Evolutionary conservation across 2,113 vertebrate genomes (phyloP).

Genomic region (Dromas ardeola): DNA sequence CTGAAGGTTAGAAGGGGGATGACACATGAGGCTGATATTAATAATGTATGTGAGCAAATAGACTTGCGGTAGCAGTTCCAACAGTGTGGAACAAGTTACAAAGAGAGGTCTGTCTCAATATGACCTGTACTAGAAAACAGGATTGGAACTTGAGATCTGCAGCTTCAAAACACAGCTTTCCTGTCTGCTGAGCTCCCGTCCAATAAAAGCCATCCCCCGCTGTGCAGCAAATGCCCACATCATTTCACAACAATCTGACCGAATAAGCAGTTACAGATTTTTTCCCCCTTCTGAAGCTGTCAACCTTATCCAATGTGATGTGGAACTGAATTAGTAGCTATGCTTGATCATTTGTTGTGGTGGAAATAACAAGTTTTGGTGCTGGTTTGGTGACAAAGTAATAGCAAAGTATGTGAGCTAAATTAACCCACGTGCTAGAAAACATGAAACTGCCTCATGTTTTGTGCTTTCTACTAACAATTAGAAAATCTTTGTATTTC

Average conservation of each 20-base stretch:
- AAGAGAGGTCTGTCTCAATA: conserved; percentile 35
- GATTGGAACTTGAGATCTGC: conserved; percentile 38
- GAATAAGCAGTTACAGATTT: conserved; percentile 56
- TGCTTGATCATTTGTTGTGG: not conserved
- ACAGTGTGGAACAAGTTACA: conserved; percentile 43
- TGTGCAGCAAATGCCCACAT: conserved; percentile 46
- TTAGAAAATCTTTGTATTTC: not conserved
- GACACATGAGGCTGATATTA: conserved; percentile 47
- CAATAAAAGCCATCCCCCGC: not conserved
- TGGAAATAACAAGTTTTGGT: conserved; percentile 8
- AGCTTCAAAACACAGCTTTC: conserved; percentile 28
- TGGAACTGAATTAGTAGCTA: not conserved
- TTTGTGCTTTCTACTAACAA: not conserved
- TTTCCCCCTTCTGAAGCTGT: not conserved
- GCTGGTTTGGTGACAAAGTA: not conserved
- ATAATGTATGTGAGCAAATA: conserved; percentile 62
- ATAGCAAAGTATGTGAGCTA: not conserved
- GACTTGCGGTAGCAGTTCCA: conserved; percentile 24
- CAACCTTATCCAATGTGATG: conserved; percentile 17
- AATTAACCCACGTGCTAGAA: not conserved
- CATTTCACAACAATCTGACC: conserved; percentile 38
- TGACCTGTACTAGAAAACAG: conserved; percentile 26
- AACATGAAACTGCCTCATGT: not conserved
- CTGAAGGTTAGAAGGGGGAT: conserved; percentile 47
- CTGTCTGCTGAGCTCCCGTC: conserved; percentile 8